Evolutionary conservation across 2,113 vertebrate species (phyloP), one percentile per base, ranked within the genome.

Genomic region (Trachemys scripta): DNA sequence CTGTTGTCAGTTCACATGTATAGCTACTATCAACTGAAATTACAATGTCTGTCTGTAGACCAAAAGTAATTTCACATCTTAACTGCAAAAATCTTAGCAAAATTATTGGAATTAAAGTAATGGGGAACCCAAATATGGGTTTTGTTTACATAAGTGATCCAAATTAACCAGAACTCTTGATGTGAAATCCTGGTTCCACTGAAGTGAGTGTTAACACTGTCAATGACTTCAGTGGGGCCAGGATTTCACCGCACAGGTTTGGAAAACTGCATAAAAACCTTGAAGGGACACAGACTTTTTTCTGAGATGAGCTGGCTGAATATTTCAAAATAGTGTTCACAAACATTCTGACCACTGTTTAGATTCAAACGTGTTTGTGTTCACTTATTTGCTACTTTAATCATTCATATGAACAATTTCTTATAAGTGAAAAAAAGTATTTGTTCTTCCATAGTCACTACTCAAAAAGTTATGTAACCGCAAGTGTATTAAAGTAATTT

Each of bases 111-210:
- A 86, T 4, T 1, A 0, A 54, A 45, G 42, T 47, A 78, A 45
- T 78, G 24, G 6, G 42, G 42, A 75, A 45, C 19, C 10, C 22
- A 69, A 5, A 51, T 1, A 38, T 80, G 53, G 54, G 5, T 42
- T 75, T 90, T n/a, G 56, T 72, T 11, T 0, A 0, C 1, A 2
- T 82, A 38, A 8, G 14, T 2, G 0, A n/a, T 89, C 24, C 12
- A 8, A 13, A 53, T 2, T 82, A 84, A 27, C 10, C 59, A 29
- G 47, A 84, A 86, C 1, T 57, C 8, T 56, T n/a, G 13, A 16
- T 9, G 20, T 3, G 89, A 90, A 86, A 88, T 82, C 27, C 38
- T 90, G 0, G 12, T 47, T 13, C 13, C 75, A 78, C 11, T 38
- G 0, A 24, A 84, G 88, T 76, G 5, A 80, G n/a, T 80, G 85